These are phyloP conservation scores for Conger conger DNA, from an alignment of 2,113 vertebrate species.

Conservation along the genomic window DNA sequence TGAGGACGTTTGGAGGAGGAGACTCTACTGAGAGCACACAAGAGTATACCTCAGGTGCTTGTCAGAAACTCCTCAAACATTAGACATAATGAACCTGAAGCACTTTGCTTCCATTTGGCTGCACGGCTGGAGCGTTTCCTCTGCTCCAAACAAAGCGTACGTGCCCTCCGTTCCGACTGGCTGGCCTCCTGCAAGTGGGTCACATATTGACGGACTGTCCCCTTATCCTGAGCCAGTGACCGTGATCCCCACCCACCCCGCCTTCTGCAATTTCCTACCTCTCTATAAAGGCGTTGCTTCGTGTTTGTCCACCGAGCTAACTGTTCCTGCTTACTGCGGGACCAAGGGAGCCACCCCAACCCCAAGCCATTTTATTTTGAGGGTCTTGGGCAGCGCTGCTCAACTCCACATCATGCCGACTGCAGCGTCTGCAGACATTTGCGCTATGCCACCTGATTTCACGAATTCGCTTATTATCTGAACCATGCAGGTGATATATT, in stretches of 20 bases:
- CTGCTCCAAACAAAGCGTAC: background rate
- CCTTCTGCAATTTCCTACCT: background rate
- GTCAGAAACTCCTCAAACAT: background rate
- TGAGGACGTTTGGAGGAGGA: background rate
- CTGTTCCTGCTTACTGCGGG: background rate
- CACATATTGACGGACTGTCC: background rate
- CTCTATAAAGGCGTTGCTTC: background rate
- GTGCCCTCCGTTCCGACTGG: background rate
- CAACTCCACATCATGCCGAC: too few species aligned
- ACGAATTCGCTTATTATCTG: too few species aligned
- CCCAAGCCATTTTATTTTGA: background rate
- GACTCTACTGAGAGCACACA: background rate
- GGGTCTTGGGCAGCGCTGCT: background rate
- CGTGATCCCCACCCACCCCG: background rate
- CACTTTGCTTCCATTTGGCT: background rate
- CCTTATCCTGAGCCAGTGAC: background rate
- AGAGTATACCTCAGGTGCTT: background rate
- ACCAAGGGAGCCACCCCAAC: background rate
- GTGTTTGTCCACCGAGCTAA: background rate
- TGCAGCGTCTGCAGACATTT: too few species aligned
- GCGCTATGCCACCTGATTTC: too few species aligned
- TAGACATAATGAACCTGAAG: background rate
- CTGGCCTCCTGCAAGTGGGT: background rate
- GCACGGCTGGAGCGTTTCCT: background rate
- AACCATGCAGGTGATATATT: too few species aligned